Evolutionary conservation across 2,797 vertebrate species (phyloP).

Genomic region (Selene dorsalis): DNA sequence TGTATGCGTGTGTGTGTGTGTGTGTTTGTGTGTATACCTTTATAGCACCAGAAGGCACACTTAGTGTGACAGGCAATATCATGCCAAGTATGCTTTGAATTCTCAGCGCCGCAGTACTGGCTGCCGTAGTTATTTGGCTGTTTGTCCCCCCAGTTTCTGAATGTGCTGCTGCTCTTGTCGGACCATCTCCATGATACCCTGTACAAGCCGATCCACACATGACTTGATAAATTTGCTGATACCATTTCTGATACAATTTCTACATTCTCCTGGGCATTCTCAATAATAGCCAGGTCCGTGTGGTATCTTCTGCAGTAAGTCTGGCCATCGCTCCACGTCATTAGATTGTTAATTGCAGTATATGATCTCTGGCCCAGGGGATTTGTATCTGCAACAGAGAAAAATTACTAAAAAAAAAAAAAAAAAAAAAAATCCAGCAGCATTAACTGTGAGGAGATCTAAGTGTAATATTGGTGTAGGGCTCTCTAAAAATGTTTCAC

Average conservation of each 20-base stretch:
- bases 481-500: too few relatives aligned
- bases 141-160: slow-evolving; percentile 21
- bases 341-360: accelerated
- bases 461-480: too few relatives aligned
- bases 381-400: background rate
- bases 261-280: background rate
- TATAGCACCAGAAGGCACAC: background rate
- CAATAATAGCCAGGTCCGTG: slow-evolving; percentile 42
- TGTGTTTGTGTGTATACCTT: background rate
- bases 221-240: accelerated
- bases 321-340: background rate
- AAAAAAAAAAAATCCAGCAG: background rate
- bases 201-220: slow-evolving; percentile 16
- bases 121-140: background rate
- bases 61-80: accelerated
- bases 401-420: too few relatives aligned
- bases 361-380: background rate
- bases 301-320: slow-evolving; percentile 22
- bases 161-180: background rate
- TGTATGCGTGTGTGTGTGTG: too few relatives aligned
- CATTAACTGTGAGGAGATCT: background rate
- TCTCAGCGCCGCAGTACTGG: background rate
- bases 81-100: accelerated
- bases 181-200: slow-evolving; percentile 10
- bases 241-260: accelerated